Conservation (phyloP, 2,797 vertebrate genomes). For the Propithecus perrieri region DNA sequence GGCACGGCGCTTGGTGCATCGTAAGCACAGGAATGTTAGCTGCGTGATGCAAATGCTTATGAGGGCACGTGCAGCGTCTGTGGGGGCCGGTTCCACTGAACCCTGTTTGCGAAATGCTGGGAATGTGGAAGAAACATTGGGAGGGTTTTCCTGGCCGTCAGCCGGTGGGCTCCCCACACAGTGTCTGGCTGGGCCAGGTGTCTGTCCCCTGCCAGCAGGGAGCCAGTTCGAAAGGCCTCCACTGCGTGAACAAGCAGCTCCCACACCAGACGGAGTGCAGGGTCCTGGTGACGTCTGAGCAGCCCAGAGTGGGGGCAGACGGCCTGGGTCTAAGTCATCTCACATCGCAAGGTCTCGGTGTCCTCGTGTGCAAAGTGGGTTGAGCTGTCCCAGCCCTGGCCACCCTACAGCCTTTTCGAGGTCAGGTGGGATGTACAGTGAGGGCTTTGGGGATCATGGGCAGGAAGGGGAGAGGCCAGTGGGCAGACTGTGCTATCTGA, state of each 20-base stretch:
- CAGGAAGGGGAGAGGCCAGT: not conserved
- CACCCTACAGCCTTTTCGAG: no score
- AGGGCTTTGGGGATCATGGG: not conserved
- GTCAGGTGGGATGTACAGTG: not conserved
- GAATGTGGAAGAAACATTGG: fast-evolving
- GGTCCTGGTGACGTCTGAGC: not conserved
- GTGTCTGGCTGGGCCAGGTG: not conserved
- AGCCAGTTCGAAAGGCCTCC: not conserved
- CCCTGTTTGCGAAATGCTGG: not conserved
- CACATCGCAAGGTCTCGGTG: not conserved
- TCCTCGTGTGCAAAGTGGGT: not conserved
- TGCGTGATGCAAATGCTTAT: fast-evolving
- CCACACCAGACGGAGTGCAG: not conserved
- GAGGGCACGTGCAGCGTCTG: fast-evolving
- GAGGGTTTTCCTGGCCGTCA: not conserved
- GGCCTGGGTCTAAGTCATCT: not conserved
- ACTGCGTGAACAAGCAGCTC: not conserved
- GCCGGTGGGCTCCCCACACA: fast-evolving
- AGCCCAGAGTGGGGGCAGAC: not conserved
- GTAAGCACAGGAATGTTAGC: not conserved
- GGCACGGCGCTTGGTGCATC: fast-evolving
- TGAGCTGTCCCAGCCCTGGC: not conserved
- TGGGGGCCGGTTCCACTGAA: not conserved
- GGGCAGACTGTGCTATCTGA: no score
- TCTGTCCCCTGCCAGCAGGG: not conserved